Conservation (phyloP, 2,888 invertebrate species). For the Drosophila kuntzei region DNA sequence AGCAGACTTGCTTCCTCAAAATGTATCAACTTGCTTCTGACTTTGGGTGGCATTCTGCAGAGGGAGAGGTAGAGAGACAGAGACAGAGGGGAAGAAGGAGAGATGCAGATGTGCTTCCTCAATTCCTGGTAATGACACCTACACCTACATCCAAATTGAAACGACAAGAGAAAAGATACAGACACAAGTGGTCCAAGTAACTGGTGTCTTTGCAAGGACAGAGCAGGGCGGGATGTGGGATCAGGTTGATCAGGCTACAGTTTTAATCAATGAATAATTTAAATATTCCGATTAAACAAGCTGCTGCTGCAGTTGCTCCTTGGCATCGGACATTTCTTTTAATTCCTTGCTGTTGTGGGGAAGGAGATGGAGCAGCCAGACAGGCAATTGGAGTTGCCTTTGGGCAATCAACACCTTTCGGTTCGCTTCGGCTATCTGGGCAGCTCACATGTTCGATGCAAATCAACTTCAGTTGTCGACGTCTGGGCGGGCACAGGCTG, state of each 20-base stretch:
- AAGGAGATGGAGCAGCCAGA: neutral
- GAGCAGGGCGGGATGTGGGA: neutral
- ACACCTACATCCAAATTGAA: slow-evolving; percentile 51
- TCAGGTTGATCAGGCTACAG: slow-evolving; percentile 57
- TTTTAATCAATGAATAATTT: slow-evolving; percentile 85
- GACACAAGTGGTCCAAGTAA: slow-evolving; percentile 13
- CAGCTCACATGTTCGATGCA: slow-evolving; percentile 82
- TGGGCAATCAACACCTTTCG: slow-evolving; percentile 79
- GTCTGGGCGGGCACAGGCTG: slow-evolving; percentile 60
- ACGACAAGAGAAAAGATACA: slow-evolving; percentile 38
- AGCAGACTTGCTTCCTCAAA: neutral
- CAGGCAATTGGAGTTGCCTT: slow-evolving; percentile 44
- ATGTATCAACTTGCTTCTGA: slow-evolving; percentile 20
- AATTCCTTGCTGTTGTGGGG: slow-evolving; percentile 59
- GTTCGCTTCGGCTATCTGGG: slow-evolving; percentile 51
- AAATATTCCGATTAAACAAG: slow-evolving; percentile 84
- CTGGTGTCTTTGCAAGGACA: neutral
- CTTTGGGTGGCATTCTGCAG: slow-evolving; percentile 49
- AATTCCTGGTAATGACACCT: slow-evolving; percentile 68
- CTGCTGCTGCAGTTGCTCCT: slow-evolving; percentile 26
- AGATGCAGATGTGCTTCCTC: slow-evolving; percentile 27
- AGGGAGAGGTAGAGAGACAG: neutral
- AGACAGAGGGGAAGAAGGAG: neutral
- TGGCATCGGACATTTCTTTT: slow-evolving; percentile 75
- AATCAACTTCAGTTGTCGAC: slow-evolving; percentile 70